phyloP scores from a whole-genome alignment of 1,140 invertebrate genomes.

The Tenebrio molitor region DNA sequence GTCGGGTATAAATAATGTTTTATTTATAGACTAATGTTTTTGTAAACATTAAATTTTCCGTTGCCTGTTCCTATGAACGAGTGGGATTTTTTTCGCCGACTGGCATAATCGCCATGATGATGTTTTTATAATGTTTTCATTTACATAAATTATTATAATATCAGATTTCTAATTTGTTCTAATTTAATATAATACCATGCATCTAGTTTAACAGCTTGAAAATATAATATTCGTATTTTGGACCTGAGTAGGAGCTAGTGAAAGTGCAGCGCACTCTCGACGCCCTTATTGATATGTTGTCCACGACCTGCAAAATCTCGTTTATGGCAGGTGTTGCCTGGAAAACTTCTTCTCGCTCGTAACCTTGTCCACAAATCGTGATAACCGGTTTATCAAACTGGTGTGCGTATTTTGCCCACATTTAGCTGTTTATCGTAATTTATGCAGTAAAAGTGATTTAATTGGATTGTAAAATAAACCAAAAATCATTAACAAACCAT shows the following conservation, averaged over 20 bases:
- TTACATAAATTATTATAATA: conserved; percentile 34
- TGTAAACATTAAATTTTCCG: conserved; percentile 46
- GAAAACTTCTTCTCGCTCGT: not conserved
- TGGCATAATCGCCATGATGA: conserved; percentile 28
- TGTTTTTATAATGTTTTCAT: conserved; percentile 32
- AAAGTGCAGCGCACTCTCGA: not conserved
- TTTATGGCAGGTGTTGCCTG: not conserved
- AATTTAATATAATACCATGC: not conserved
- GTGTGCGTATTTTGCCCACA: not conserved
- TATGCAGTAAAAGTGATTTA: conserved; percentile 11
- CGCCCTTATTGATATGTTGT: not conserved
- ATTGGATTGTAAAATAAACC: not conserved
- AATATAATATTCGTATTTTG: no score
- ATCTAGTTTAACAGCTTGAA: not conserved
- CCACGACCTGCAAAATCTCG: not conserved
- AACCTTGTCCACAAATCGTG: not conserved
- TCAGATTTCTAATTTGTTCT: conserved; percentile 36
- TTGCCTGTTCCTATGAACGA: conserved; percentile 40
- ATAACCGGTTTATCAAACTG: not conserved
- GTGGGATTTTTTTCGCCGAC: conserved; percentile 24
- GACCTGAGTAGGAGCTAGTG: not conserved
- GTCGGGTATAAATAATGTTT: conserved; percentile 46
- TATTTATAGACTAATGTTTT: conserved; percentile 45
- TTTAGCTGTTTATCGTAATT: not conserved
- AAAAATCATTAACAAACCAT: not conserved